phyloP scores from a whole-genome alignment of 30 jellyfish, hydroid and myxozoan species.

The Haliclystus octoradiatus region DNA sequence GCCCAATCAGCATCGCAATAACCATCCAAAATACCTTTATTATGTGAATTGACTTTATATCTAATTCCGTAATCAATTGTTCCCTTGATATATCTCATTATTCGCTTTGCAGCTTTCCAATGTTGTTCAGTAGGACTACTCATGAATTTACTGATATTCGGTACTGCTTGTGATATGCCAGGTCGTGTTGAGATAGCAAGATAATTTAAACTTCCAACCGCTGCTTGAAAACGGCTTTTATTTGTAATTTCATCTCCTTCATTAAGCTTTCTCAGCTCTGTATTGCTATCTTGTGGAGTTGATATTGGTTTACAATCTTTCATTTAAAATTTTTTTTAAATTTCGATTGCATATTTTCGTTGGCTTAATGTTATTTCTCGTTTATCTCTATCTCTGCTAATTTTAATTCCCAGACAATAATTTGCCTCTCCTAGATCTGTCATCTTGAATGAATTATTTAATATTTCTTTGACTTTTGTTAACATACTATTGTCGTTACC shows the following conservation, averaged over 20 bases:
- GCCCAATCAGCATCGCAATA: slow-evolving; percentile 39
- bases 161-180: slow-evolving; percentile 16
- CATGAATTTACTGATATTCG: neutral
- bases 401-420: slow-evolving; percentile 7
- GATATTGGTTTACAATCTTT: slow-evolving; percentile 19
- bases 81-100: slow-evolving; percentile 20
- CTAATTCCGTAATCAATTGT: slow-evolving; percentile 2
- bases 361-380: slow-evolving; percentile 1
- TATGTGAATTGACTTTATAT: slow-evolving; percentile 1
- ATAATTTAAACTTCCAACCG: slow-evolving; percentile 6
- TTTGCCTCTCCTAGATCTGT: slow-evolving; percentile 27
- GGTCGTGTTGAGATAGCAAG: slow-evolving; percentile 20
- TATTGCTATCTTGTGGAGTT: slow-evolving; percentile 14
- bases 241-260: no score
- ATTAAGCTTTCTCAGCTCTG: no score
- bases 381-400: neutral
- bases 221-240: no score
- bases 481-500: slow-evolving; percentile 31
- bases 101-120: slow-evolving; percentile 8
- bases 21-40: neutral
- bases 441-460: slow-evolving; percentile 19
- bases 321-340: no score
- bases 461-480: slow-evolving; percentile 11
- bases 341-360: neutral
- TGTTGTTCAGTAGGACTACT: slow-evolving; percentile 7